Conservation (phyloP, 2,113 vertebrate genomes). For the Ophthalmolycus amberensis region DNA sequence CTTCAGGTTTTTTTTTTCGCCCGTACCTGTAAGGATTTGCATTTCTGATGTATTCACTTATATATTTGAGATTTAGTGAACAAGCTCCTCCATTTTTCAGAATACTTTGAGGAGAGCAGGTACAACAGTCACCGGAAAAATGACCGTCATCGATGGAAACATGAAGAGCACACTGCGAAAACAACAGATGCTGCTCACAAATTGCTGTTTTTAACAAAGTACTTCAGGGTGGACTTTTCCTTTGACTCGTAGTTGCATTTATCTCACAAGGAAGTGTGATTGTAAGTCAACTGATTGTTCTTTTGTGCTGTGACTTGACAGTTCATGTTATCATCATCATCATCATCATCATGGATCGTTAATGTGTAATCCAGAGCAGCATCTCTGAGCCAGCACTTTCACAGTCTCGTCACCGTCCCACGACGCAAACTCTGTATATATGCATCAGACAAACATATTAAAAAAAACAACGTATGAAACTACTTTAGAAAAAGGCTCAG, state of each 20-base stretch:
- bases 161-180: background rate
- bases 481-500: slow-evolving; percentile 69
- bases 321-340: slow-evolving; percentile 5
- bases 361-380: slow-evolving; percentile 49
- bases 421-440: slow-evolving; percentile 2
- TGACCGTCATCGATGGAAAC: background rate
- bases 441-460: slow-evolving; percentile 29
- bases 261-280: slow-evolving; percentile 37
- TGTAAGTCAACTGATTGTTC: slow-evolving; percentile 7
- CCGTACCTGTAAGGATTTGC: background rate
- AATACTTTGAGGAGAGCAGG: background rate
- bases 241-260: slow-evolving; percentile 25
- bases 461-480: slow-evolving; percentile 56
- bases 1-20: background rate
- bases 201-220: slow-evolving; percentile 1
- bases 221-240: slow-evolving; percentile 35
- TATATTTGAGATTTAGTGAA: background rate
- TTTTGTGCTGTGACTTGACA: background rate
- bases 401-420: slow-evolving; percentile 32
- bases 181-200: background rate
- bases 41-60: background rate
- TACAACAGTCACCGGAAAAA: background rate
- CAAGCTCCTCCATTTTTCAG: background rate
- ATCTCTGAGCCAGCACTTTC: slow-evolving; percentile 60
- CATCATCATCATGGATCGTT: background rate